A percentile compares a stretch with the other conserved stretches of the same genome.
Evolutionary conservation across 1,140 invertebrate species (phyloP).

Genomic region (Philopotamus ludificatus): DNA sequence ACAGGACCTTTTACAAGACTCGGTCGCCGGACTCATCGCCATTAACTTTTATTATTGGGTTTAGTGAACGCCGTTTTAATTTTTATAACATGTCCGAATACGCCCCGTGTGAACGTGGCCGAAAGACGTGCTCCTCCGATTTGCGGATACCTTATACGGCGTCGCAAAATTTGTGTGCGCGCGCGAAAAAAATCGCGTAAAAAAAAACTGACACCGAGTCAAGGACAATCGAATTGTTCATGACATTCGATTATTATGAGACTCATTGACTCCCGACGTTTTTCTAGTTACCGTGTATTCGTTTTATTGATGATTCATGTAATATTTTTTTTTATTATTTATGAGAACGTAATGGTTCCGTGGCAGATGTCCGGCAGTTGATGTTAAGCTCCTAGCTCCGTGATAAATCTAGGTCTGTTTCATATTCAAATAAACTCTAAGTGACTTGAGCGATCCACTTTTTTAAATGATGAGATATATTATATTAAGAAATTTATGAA

Average conservation of each 20-base stretch:
- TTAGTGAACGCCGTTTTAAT: conserved; percentile 33
- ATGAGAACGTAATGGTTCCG: not conserved
- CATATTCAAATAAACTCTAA: conserved; percentile 11
- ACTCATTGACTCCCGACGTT: no score
- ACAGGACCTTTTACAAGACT: conserved; percentile 30
- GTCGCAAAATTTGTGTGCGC: conserved; percentile 25
- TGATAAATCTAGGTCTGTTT: conserved; percentile 21
- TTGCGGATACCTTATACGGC: conserved; percentile 30
- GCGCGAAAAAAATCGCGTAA: conserved; percentile 7
- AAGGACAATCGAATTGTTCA: no score
- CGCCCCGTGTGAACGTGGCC: conserved; percentile 16
- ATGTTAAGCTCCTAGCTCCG: not conserved
- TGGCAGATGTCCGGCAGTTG: not conserved
- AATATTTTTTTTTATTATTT: not conserved
- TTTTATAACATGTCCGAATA: conserved; percentile 31
- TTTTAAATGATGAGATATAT: conserved; percentile 17
- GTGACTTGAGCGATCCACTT: conserved; percentile 16
- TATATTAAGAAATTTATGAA: conserved; percentile 15
- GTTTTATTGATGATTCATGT: not conserved
- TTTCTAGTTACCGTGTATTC: not conserved
- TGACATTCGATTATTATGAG: no score
- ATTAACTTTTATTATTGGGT: conserved; percentile 36
- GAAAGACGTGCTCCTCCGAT: conserved; percentile 31
- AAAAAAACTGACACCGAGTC: conserved; percentile 14
- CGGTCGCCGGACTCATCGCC: not conserved